A percentile compares a stretch with the other conserved stretches of the same genome.
These are phyloP conservation scores for Pantherophis vulpinus DNA, from an alignment of 2,797 vertebrate species.

Conservation along the genomic window DNA sequence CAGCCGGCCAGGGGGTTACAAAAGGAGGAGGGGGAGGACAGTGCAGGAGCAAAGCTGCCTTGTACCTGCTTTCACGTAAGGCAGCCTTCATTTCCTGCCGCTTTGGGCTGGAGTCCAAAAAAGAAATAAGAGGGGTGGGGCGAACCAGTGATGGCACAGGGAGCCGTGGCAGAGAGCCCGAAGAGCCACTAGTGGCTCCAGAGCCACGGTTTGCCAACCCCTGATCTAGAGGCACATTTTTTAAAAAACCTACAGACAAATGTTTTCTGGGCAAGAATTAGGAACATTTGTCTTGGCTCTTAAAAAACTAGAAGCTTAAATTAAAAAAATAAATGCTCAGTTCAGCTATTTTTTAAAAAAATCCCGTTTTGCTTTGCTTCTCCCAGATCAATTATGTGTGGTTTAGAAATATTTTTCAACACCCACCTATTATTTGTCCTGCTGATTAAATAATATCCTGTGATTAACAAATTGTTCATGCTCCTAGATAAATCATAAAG, in stretches of 20 bases:
- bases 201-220: too few relatives aligned
- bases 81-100: too few relatives aligned
- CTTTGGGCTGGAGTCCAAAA: too few relatives aligned
- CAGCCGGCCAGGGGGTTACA: too few relatives aligned
- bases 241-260: not conserved
- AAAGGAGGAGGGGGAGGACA: too few relatives aligned
- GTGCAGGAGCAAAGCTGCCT: too few relatives aligned
- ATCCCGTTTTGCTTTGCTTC: conserved; percentile 43
- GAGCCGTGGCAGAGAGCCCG: too few relatives aligned
- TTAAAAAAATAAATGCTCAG: conserved; percentile 12
- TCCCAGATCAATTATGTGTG: conserved; percentile 34
- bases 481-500: conserved; percentile 55
- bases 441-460: conserved; percentile 61
- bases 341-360: not conserved
- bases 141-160: too few relatives aligned
- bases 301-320: not conserved
- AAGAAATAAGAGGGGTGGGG: too few relatives aligned
- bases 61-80: too few relatives aligned
- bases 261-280: not conserved
- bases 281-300: not conserved
- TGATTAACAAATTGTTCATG: conserved; percentile 59
- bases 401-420: conserved; percentile 51
- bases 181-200: too few relatives aligned
- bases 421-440: conserved; percentile 49
- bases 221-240: too few relatives aligned